phyloP scores from a whole-genome alignment of 2,888 invertebrate genomes.

The Synanthedon myopaeformis region DNA sequence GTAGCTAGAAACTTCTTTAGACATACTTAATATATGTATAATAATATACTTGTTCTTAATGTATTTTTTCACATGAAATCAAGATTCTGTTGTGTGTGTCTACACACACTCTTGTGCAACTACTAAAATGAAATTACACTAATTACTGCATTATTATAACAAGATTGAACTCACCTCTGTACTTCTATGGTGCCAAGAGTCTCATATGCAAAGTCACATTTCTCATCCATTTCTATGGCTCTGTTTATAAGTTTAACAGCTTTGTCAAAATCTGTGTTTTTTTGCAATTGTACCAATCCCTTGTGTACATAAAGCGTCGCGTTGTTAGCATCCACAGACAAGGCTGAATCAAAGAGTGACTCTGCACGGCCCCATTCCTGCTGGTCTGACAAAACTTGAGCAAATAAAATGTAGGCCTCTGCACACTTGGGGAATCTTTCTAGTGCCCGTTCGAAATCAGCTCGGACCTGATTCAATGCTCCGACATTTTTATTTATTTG shows the following conservation, averaged over 20 bases:
- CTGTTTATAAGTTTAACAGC: slow-evolving; percentile 82
- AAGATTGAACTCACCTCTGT: slow-evolving; percentile 74
- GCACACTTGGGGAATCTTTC: slow-evolving; percentile 85
- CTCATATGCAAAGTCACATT: slow-evolving; percentile 95
- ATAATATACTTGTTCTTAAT: too few relatives aligned
- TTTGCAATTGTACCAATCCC: slow-evolving; percentile 85
- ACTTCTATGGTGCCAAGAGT: slow-evolving; percentile 95
- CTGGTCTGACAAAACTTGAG: slow-evolving; percentile 90
- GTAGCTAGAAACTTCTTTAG: too few relatives aligned
- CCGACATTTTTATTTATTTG: slow-evolving; percentile 71
- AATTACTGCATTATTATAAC: neutral
- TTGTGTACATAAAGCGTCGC: slow-evolving; percentile 89
- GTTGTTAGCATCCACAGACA: slow-evolving; percentile 85
- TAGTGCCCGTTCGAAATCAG: slow-evolving; percentile 80
- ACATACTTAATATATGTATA: too few relatives aligned
- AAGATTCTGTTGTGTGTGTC: too few relatives aligned
- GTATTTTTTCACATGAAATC: too few relatives aligned
- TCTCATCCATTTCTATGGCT: slow-evolving; percentile 88
- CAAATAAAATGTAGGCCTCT: slow-evolving; percentile 90
- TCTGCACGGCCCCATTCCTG: slow-evolving; percentile 88
- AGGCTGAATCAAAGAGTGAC: slow-evolving; percentile 81
- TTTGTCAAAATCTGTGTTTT: slow-evolving; percentile 84
- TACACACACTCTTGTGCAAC: too few relatives aligned
- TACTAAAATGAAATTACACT: slow-evolving; percentile 2
- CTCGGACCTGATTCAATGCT: slow-evolving; percentile 74